Percentiles rank a stretch among this genome's conserved stretches.
Evolutionary conservation across 2,113 vertebrate species (phyloP).

Genomic region (Coptodon rendalli): DNA sequence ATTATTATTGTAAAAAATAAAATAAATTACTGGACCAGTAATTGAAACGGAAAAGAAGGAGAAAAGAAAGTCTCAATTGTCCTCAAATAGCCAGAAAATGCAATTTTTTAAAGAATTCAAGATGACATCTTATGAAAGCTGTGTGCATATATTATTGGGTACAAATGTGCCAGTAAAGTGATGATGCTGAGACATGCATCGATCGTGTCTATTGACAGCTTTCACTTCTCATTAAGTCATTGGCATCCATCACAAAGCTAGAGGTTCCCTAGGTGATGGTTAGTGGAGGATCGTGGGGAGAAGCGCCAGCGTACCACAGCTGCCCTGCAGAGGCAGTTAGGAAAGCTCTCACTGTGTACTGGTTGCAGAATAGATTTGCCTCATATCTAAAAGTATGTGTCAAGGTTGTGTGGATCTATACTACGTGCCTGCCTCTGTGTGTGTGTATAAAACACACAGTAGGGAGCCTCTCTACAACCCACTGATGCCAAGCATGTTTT

Average conservation of each 20-base stretch:
- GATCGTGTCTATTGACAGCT: slow-evolving; percentile 29
- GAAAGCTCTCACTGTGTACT: not conserved
- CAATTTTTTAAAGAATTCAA: not conserved
- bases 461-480: not conserved
- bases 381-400: not conserved
- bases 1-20: not conserved
- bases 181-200: slow-evolving; percentile 11
- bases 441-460: not conserved
- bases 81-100: not conserved
- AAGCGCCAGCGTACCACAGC: not conserved
- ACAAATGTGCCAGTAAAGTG: not conserved
- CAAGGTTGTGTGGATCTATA: not conserved
- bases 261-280: not conserved
- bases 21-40: not conserved
- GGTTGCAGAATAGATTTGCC: not conserved
- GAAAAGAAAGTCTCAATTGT: not conserved
- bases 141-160: not conserved
- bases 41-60: not conserved
- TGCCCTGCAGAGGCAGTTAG: not conserved
- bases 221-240: slow-evolving; percentile 40
- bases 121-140: not conserved
- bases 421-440: not conserved
- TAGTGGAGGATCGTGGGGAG: not conserved
- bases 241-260: slow-evolving; percentile 15
- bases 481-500: not conserved